Evolutionary conservation across 1,140 invertebrate genomes (phyloP).

Genomic region (Ceratina japonica): DNA sequence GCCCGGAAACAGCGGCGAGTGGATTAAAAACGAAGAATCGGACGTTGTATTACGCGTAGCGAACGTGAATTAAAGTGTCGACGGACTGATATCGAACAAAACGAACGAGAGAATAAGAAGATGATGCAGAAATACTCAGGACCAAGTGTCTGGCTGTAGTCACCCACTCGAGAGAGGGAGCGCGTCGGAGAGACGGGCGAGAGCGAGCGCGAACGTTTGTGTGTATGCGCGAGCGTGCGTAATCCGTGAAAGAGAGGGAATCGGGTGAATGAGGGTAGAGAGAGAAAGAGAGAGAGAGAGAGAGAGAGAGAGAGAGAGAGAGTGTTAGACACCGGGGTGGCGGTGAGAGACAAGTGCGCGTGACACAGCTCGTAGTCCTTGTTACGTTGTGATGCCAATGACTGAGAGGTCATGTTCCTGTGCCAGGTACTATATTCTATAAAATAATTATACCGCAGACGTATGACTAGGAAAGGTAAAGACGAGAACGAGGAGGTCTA

Average conservation of each 20-base stretch:
- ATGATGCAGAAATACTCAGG: slow-evolving; percentile 79
- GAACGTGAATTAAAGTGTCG: slow-evolving; percentile 1
- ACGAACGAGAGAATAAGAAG: slow-evolving; percentile 28
- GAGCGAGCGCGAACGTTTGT: background rate
- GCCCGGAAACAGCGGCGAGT: background rate
- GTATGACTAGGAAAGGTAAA: slow-evolving; percentile 66
- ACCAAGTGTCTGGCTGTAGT: slow-evolving; percentile 78
- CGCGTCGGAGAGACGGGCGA: background rate
- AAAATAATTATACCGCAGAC: slow-evolving; percentile 74
- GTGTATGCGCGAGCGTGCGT: background rate
- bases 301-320: background rate
- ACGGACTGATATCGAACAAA: slow-evolving; percentile 29
- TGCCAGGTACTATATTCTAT: slow-evolving; percentile 80
- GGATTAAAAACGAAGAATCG: background rate
- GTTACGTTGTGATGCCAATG: slow-evolving; percentile 80
- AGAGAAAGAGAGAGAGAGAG: slow-evolving; percentile 3
- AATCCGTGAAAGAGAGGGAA: no score
- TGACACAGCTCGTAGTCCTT: slow-evolving; percentile 78
- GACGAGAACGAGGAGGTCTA: slow-evolving; percentile 10
- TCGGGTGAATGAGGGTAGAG: background rate
- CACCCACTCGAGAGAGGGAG: slow-evolving; percentile 63
- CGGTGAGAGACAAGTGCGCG: slow-evolving; percentile 53
- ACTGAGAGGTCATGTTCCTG: slow-evolving; percentile 80
- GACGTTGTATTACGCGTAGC: slow-evolving; percentile 41
- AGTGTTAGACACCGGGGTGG: slow-evolving; percentile 2